Evolutionary conservation across 1,140 invertebrate species (phyloP).

Genomic region (Ruditapes philippinarum): DNA sequence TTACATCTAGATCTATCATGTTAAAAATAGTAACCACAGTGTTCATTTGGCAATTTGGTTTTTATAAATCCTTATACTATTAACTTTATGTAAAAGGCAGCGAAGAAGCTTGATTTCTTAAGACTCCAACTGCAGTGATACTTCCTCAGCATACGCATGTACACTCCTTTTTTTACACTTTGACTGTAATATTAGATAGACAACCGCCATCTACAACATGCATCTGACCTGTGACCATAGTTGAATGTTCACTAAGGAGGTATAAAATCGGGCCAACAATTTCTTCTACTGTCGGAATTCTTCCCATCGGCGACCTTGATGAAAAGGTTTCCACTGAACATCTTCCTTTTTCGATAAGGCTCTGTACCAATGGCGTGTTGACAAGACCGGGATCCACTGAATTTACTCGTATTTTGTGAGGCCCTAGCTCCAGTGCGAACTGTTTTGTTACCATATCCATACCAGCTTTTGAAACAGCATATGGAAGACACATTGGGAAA

Average conservation of each 20-base stretch:
- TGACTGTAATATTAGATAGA: slow-evolving; percentile 89
- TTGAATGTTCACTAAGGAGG: slow-evolving; percentile 93
- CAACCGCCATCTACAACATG: slow-evolving; percentile 95
- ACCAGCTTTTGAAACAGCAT: slow-evolving; percentile 90
- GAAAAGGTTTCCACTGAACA: slow-evolving; percentile 85
- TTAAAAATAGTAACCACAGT: too few species aligned
- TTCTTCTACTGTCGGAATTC: slow-evolving; percentile 92
- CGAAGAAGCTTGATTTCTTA: too few species aligned
- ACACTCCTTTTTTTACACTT: too few species aligned
- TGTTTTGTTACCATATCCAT: slow-evolving; percentile 88
- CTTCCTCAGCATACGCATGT: too few species aligned
- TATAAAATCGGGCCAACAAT: slow-evolving; percentile 92
- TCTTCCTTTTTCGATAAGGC: neutral
- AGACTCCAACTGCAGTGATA: too few species aligned
- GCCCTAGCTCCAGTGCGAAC: slow-evolving; percentile 95
- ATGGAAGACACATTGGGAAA: slow-evolving; percentile 92
- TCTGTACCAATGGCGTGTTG: slow-evolving; percentile 88
- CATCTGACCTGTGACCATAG: slow-evolving; percentile 93
- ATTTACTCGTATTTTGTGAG: slow-evolving; percentile 94
- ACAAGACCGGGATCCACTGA: slow-evolving; percentile 94
- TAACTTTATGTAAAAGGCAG: too few species aligned
- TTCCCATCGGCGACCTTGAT: slow-evolving; percentile 82
- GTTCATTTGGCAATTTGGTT: too few species aligned
- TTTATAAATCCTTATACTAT: too few species aligned
- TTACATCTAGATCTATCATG: too few species aligned